Evolutionary conservation across 53 echinoderm and acorn worm genomes (phyloP).

Genomic region (Echinometra lucunter): DNA sequence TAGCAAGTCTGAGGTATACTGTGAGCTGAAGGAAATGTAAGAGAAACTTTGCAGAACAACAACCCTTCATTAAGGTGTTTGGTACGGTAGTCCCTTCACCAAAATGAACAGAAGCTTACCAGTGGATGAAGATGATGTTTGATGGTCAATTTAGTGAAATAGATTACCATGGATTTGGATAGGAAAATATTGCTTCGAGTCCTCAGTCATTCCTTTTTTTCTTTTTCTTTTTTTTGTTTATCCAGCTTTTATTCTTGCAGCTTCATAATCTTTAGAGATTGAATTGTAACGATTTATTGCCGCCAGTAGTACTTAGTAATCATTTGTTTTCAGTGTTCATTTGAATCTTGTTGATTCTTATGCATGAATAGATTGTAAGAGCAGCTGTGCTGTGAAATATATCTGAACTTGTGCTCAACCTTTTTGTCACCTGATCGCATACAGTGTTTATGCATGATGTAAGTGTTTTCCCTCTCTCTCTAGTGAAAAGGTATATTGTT

Average conservation of each 20-base stretch:
- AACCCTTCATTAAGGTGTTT: too few relatives aligned
- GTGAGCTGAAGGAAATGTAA: not conserved
- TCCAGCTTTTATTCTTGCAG: too few relatives aligned
- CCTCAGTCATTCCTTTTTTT: too few relatives aligned
- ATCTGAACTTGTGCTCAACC: not conserved
- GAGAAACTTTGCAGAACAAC: too few relatives aligned
- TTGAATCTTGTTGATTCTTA: not conserved
- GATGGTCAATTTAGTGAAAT: not conserved
- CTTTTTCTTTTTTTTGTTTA: too few relatives aligned
- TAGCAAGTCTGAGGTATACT: not conserved
- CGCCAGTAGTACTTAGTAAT: not conserved
- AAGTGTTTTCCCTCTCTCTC: not conserved
- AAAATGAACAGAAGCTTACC: not conserved
- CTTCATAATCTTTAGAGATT: not conserved
- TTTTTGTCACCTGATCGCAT: not conserved
- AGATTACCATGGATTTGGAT: not conserved
- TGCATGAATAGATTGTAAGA: not conserved
- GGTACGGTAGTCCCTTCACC: not conserved
- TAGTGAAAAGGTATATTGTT: too few relatives aligned
- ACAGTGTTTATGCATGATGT: not conserved
- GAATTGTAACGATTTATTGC: not conserved
- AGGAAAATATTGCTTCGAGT: not conserved
- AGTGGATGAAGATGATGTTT: not conserved
- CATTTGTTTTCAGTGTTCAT: slow-evolving; percentile 14
- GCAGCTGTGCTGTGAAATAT: not conserved